Evolutionary conservation across 2,113 vertebrate genomes (phyloP), one percentile per base, ranked within the genome.

Genomic region (Speoplatyrhinus poulsoni): DNA sequence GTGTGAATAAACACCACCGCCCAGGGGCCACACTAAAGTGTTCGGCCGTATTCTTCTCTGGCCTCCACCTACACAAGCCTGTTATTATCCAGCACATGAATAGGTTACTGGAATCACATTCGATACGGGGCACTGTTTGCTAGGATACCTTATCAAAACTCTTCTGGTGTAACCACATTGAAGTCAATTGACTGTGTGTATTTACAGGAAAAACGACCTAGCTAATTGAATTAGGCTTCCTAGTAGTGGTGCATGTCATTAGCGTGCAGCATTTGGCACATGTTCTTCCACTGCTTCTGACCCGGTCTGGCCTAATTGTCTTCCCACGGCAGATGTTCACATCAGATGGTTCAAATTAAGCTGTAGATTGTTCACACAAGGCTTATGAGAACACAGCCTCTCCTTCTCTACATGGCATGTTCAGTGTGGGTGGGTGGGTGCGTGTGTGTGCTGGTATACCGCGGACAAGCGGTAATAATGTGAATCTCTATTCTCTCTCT

Each of bases 331-430:
- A 91, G 90, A 91, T 91, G 90, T 85, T 87, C 79, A 82, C 75
- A 88, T 92, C 92, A 93, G 89, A 90, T 92, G 89, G 84, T 92
- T 90, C 65, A 67, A 76, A 92, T 93, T 90, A 93, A 85, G 76
- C 33, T n/a, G 46, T 70, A 87, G 85, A 90, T 91, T 90, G 69
- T 84, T 88, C 84, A 73, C 85, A 88, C 84, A 84, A 88, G 88
- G 90, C 86, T 74, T 82, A 85, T 83, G 86, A 92, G 90, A 87
- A 83, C 66, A 65, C 65, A 49, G 65, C 81, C 74, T 85, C 81
- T 81, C 75, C 69, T 10, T 88, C 74, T 83, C 73, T 76, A 71
- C 49, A 10, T 52, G 49, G 11, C 13, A 9, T 52, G 3, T 52
- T 52, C 2, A 52, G 12, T 12, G 49, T 15, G 15, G 4, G 50